Base-by-base conservation (phyloP, 2,113 vertebrate genomes). In the Fregata magnificens region DNA sequence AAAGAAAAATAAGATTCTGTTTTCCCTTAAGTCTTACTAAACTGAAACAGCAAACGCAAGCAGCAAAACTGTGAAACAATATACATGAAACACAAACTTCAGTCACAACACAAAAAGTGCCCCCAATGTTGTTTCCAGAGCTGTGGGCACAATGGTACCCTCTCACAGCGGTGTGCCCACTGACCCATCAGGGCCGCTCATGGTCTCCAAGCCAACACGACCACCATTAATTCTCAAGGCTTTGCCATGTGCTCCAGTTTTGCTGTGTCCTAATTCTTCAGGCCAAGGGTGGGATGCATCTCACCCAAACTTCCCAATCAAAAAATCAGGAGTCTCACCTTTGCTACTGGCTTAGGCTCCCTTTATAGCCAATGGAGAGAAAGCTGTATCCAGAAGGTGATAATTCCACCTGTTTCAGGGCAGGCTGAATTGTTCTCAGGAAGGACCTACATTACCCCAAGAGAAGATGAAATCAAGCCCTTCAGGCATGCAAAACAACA, bases 91-190 rank as follows among this genome's bases (percentile, higher is more conserved):
- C 38, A 61, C 40, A 69, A 82, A 59, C 6, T 56, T 67, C 4
- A 6, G 26, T 31, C 2, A 5, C 40, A 45, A 11, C 14, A 59
- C 36, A 58, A 58, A 24, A 38, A 9, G 6, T 20, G 15, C 5
- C 19, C 73, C 40, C 6, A 7, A 1, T 0, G 0, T 5, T 18
- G 47, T 42, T 25, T 69, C 45, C 25, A 26, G 34, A 44, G 16
- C 19, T 5, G 8, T 0, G 10, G n/a, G 45, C 58, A 50, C 55
- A 38, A n/a, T 21, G 24, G 20, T 58, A 49, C 17, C 17, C 20
- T 91, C 49, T 66, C 20, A 42, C 11, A 32, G 34, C 0, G 0
- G 10, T 12, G 5, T 53, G 62, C 11, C 32, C 59, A 21, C 47
- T 8, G 8, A 56, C 28, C 7, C 5, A 10, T 38, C 9, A 1